These are phyloP conservation scores for Cremastobaeus sp. DNA, from an alignment of 2,888 invertebrate genomes.

Conservation along the genomic window DNA sequence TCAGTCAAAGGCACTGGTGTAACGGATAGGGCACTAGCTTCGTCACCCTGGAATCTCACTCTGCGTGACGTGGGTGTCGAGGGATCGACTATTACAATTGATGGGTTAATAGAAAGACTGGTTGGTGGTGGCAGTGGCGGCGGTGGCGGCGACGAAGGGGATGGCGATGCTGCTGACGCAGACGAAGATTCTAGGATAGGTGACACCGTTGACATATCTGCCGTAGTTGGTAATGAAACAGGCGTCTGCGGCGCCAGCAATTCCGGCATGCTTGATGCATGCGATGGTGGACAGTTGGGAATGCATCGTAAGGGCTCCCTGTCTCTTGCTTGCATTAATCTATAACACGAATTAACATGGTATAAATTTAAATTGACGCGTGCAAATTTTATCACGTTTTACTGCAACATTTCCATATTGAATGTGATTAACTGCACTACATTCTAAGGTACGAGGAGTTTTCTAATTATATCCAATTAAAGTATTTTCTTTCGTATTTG, in stretches of 20 bases:
- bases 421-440: too few relatives aligned
- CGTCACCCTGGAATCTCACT: conserved; percentile 80
- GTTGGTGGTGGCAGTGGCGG: conserved; percentile 34
- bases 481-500: too few relatives aligned
- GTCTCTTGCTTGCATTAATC: conserved; percentile 80
- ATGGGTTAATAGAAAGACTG: conserved; percentile 46
- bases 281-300: conserved; percentile 75
- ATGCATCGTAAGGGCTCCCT: conserved; percentile 80
- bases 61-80: conserved; percentile 76
- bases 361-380: too few relatives aligned
- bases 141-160: conserved; percentile 60
- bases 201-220: conserved; percentile 79
- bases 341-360: conserved; percentile 67
- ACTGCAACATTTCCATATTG: too few relatives aligned
- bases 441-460: too few relatives aligned
- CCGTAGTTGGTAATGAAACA: conserved; percentile 32
- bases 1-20: conserved; percentile 66
- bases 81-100: conserved; percentile 65
- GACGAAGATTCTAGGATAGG: conserved; percentile 56
- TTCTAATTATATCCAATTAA: too few relatives aligned
- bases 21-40: conserved; percentile 64
- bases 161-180: conserved; percentile 21
- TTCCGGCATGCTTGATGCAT: conserved; percentile 84
- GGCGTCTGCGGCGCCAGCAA: conserved; percentile 75
- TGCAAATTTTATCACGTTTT: too few relatives aligned